Base-by-base conservation (phyloP, 2,797 vertebrate genomes). In the Peromyscus attwateri region DNA sequence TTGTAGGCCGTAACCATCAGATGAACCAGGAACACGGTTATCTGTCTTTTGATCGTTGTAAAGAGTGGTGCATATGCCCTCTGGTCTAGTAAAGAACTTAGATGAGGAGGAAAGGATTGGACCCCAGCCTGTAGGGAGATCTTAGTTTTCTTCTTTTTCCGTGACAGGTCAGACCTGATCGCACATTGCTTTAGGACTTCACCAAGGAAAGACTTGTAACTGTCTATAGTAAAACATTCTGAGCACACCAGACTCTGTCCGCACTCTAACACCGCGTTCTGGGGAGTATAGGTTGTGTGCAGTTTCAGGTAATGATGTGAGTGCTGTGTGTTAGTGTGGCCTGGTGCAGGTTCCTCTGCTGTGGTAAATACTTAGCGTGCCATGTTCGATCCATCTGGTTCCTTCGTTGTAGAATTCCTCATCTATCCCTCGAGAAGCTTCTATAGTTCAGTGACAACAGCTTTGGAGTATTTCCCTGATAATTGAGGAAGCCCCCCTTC, bases 401-500 rank as follows among this genome's bases (percentile, higher is more conserved):
- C 90, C 93, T 49, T 84, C 8, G 19, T 73, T 71, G n/a, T 77
- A 37, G 81, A 88, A 31, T n/a, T 68, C 71, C 64, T 80, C 10
- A 1, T 43, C 75, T 89, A 12, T 71, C 34, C 34, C 55, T 85
- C 40, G n/a, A 80, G 52, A 85, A 73, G 29, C 57, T 87, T 96
- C 84, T 81, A 0, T 87, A 71, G n/a, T 31, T 82, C 31, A 75
- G 0, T 81, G 76, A 83, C 3, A 76, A 12, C 83, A 76, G 55
- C 77, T 95, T 96, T 94, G 55, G 6, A 88, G 8, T 95, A n/a
- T 75, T 80, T 95, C 34, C 92, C 89, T 64, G 16, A 93, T 19
- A 79, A 40, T 11, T 73, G 73, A 93, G 60, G 57, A 91, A 87
- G 76, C 46, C 29, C 6, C 43, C 52, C 11, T 64, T 60, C 80